Evolutionary conservation across 2,797 vertebrate genomes (phyloP), one percentile per base, ranked within the genome.

Genomic region (Hippoglossus hippoglossus): DNA sequence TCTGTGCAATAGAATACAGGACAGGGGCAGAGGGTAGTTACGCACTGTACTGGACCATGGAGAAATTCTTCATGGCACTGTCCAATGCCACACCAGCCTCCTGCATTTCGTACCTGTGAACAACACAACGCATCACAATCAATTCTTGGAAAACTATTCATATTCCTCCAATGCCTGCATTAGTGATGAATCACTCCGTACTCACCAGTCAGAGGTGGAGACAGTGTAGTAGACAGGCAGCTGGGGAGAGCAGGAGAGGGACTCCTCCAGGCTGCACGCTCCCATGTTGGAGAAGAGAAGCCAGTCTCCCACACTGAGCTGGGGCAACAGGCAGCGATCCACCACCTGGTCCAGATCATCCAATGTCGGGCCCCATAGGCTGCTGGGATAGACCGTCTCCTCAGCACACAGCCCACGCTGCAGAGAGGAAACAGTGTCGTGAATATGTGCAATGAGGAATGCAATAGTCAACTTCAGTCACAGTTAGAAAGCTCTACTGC

Each of bases 281-380:
- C 97, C 98, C 96, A 99, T 98, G 82, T 98, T 97, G 76, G 94
- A 95, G 92, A 99, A 99, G 84, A 97, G 95, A 77, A 99, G 95
- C 98, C 98, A 99, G 83, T 99, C 98, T 86, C 98, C 98, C 77
- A 98, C 95, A 25, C 94, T 93, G 88, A 99, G 87, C 92, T 99
- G 97, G 0, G 98, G 98, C 89, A 99, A 95, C 92, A 96, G 94
- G 94, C 97, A 99, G 85, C 88, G 95, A 92, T 99, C 98, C 89
- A 99, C 95, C 87, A 99, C 96, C 86, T 95, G 95, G 94, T 99
- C 98, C 86, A 99, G 95, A 79, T 96, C 94, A 85, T 99, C 98
- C 93, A 96, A 96, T 28, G 98, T 96, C 19, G 98, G 97, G 87
- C 98, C 98, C 96, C 96, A 96, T 91, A 99, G 95, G 94, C 97